These are phyloP conservation scores for Colletes latitarsis DNA, from an alignment of 1,140 invertebrate species.

Conservation along the genomic window DNA sequence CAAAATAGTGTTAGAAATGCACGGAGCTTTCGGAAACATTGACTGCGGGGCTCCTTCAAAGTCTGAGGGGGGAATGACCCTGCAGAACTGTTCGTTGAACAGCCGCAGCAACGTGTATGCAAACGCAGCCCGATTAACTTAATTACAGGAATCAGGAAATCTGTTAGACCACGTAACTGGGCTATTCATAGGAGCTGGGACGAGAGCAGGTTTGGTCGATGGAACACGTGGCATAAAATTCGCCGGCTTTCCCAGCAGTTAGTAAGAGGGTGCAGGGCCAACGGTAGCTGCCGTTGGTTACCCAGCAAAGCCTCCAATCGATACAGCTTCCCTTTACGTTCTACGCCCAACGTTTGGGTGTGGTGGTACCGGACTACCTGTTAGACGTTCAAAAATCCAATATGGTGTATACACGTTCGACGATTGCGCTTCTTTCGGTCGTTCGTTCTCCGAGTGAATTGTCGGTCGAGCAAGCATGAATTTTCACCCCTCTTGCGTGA, in stretches of 20 bases:
- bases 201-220: conserved; percentile 40
- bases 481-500: too few relatives aligned
- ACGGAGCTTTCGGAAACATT: too few relatives aligned
- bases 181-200: conserved; percentile 42
- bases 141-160: conserved; percentile 58
- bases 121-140: conserved; percentile 46
- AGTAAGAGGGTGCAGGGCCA: conserved; percentile 16
- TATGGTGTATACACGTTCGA: conserved; percentile 17
- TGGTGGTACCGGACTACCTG: conserved; percentile 46
- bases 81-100: too few relatives aligned
- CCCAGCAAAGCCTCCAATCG: conserved; percentile 73
- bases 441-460: background rate
- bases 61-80: too few relatives aligned
- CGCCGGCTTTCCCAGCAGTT: conserved; percentile 33
- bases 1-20: too few relatives aligned
- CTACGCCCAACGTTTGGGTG: conserved; percentile 46
- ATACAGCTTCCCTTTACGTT: conserved; percentile 71
- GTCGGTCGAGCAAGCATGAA: background rate
- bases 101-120: background rate
- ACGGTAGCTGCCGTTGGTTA: conserved; percentile 55
- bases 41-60: too few relatives aligned
- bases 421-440: background rate
- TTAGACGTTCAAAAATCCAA: conserved; percentile 50
- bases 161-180: conserved; percentile 41
- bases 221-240: conserved; percentile 61